These are phyloP conservation scores for Euphonia xanthogaster DNA, from an alignment of 2,797 vertebrate species.

Conservation along the genomic window DNA sequence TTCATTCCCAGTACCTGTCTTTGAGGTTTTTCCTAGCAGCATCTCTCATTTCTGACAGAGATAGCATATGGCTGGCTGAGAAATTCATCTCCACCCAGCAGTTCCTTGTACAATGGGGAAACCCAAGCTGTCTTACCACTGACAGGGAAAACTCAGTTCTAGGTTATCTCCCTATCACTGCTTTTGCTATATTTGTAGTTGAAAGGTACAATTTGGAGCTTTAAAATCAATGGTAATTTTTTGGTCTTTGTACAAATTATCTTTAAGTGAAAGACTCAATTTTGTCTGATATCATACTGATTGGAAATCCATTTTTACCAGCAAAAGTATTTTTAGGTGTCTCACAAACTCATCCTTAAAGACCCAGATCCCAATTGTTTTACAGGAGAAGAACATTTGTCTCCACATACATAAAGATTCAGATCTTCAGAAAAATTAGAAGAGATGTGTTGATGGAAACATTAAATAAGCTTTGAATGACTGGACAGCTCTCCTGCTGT, in stretches of 20 bases:
- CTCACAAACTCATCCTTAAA: constrained; percentile 27
- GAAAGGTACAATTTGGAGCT: not conserved
- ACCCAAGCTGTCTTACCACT: not conserved
- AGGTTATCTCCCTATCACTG: not conserved
- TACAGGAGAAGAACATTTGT: not conserved
- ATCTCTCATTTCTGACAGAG: not conserved
- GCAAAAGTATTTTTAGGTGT: constrained; percentile 13
- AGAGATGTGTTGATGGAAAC: not conserved
- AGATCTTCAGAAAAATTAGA: not conserved
- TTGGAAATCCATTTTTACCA: constrained; percentile 53
- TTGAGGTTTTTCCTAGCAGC: not conserved
- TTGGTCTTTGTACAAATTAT: constrained; percentile 56
- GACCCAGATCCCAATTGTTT: not conserved
- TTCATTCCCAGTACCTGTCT: not conserved
- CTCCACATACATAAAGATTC: not conserved
- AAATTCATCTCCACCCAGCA: not conserved
- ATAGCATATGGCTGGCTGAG: not conserved
- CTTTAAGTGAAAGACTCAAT: constrained; percentile 41
- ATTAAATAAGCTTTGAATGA: not conserved
- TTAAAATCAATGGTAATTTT: constrained; percentile 58
- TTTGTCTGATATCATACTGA: constrained; percentile 27
- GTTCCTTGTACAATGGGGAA: not conserved
- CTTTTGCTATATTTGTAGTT: not conserved
- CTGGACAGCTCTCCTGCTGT: not conserved
- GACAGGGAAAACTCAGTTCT: not conserved